Base-by-base conservation (phyloP, 2,888 invertebrate genomes). In the Hypomecis atomaria region DNA sequence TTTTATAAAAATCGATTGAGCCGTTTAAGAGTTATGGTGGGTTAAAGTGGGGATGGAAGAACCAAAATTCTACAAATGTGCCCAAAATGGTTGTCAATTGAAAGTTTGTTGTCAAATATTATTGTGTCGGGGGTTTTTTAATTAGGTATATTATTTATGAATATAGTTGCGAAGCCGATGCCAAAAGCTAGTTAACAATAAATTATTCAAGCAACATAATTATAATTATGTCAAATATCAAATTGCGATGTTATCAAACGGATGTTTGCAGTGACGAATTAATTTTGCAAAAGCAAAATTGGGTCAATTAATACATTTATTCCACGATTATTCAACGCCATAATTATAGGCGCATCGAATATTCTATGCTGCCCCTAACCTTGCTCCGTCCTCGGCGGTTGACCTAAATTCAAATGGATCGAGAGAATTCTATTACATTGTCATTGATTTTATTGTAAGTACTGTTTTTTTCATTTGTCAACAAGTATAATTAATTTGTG, bases 211-310 rank as follows among this genome's bases (percentile, higher is more conserved):
- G 10, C 33, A 33, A 4, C 11, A 49, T 7, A 23, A 43, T 43
- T 1, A 44, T 45, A 7, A 34, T 57, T 52, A 54, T 37, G 57
- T 53, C 50, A 48, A 53, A 38, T 40, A 11, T 36, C 4, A 36
- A 62, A 11, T 44, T 34, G 45, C 58, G 63, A 58, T 63, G 37
- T 57, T 63, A 63, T 63, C 55, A 47, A 34, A 45, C 50, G 64
- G 64, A 64, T 64, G 59, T 64, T 59, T 59, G 50, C 55, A 40
- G 55, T 34, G 36, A 56, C 36, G 54, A 59, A 50, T 64, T 56
- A 56, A 56, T 59, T 64, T 45, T 33, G 59, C 59, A 5, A 52
- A 8, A 49, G 13, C n/a, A 38, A 42, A 64, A 56, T 64, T 64
- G 34, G 59, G 64, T 59, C 59, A 56, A 4, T 53, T 48, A 42